Evolutionary conservation across 2,113 vertebrate genomes (phyloP), one percentile per base, ranked within the genome.

Genomic region (Amblyopsis rosae): DNA sequence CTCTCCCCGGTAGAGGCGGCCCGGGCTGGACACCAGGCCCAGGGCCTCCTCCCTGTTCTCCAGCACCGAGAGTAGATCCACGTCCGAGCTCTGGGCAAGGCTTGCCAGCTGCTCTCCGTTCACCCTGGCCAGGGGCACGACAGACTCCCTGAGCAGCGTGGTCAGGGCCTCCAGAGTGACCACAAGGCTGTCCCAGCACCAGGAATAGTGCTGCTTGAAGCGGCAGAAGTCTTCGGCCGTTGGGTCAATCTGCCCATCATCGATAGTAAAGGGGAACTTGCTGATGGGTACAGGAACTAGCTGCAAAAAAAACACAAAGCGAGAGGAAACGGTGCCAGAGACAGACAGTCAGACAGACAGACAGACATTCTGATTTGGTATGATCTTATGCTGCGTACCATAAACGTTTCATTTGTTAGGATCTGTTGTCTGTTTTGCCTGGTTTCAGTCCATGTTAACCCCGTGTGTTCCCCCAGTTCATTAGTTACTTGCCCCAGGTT

Each of bases 1-100:
- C 51, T 76, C 92, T 70, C 95, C 94, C 79, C 85, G 91, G 88
- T 90, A 94, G 51, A 94, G 89, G 73, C 90, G 95, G 78, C 94
- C 95, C 2, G 93, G 92, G 15, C 50, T 51, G 1, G 45, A 77
- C 35, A 93, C 32, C 58, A 91, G 63, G 68, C 70, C 80, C 54
- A 77, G 82, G 59, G 96, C 87, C 3, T 84, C 54, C 46, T 81
- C 32, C 0, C 74, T 77, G 70, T 95, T 91, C 82, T 95, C 93
- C 4, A 94, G 65, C 68, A 92, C 88, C 0, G 92, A 90, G 9
- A 95, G 73, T 46, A 94, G 50, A 35, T 47, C 15, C 50, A 3
- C 45, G 41, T 77, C 79, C 32, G 83, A 89, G 46, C 82, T 76
- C 0, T 78, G 86, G 3, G 86, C 48, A 3, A 92, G 77, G 19